Evolutionary conservation across 2,113 vertebrate genomes (phyloP), one percentile per base, ranked within the genome.

Genomic region (Notarius quadriscutis): DNA sequence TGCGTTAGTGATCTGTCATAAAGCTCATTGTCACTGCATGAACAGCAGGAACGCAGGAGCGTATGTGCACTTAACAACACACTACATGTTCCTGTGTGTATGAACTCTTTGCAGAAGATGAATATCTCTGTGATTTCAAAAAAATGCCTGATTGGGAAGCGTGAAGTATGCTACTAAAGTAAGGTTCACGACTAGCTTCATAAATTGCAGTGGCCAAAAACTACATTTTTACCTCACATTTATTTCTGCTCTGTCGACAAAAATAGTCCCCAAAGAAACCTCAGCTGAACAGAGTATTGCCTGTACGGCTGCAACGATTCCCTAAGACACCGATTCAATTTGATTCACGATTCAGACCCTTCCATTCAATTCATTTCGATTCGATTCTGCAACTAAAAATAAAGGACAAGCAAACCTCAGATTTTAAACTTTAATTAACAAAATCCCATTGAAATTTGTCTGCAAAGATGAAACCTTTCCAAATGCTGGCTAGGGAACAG

Each of bases 1-100:
- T 55, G 51, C 51, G 27, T 57, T 55, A 27, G 22, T 89, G 88
- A 91, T 89, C 91, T 87, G 17, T 84, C n/a, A 34, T 8, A 14
- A 57, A 69, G 34, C 58, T 65, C 27, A 27, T 11, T 17, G 25
- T 60, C 9, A 63, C 48, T 12, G 48, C 0, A 25, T 53, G 51
- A 77, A 55, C 22, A 27, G 25, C 11, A n/a, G 34, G 71, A 10
- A 74, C 2, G 34, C 71, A 48, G 30, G 17, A 72, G 67, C 0
- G 22, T 51, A 14, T 27, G 11, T 55, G 6, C 51, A n/a, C 27
- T 67, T 83, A 51, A 27, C 62, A 85, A 63, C 30, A 58, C 53
- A 48, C 14, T 51, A 50, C 55, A 55, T 17, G n/a, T 8, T n/a
- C 41, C 41, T 22, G 34, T 9, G 10, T 41, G 41, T 41, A 15